Percentiles rank a stretch among this genome's conserved stretches.
phyloP scores from a whole-genome alignment of 2,113 vertebrate species.

The Chascanopsetta lugubris region DNA sequence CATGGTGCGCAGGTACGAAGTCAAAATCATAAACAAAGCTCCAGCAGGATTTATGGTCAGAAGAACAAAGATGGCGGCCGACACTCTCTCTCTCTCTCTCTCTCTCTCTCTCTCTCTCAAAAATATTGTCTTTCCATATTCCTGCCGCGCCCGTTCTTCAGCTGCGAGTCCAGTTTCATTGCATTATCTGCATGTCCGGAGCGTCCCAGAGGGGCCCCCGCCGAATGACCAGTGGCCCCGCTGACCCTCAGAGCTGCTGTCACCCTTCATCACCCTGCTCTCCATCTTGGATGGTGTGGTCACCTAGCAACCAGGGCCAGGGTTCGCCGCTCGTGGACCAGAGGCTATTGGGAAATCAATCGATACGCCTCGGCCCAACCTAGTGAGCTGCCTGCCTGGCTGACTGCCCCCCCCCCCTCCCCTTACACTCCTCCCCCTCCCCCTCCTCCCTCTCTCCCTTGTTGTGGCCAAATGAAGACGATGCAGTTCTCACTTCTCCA shows the following conservation, averaged over 20 bases:
- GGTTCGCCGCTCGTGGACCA: slow-evolving; percentile 84
- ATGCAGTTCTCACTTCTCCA: slow-evolving; percentile 77
- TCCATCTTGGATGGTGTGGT: slow-evolving; percentile 86
- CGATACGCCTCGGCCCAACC: slow-evolving; percentile 79
- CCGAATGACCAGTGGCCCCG: slow-evolving; percentile 82
- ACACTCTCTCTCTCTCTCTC: no score
- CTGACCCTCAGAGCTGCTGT: slow-evolving; percentile 80
- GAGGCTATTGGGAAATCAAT: slow-evolving; percentile 85
- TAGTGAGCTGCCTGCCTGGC: slow-evolving; percentile 72
- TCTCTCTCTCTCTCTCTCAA: no score
- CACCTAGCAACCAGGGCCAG: slow-evolving; percentile 87
- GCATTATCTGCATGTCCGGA: slow-evolving; percentile 76
- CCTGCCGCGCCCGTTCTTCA: slow-evolving; percentile 31
- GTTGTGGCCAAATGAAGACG: slow-evolving; percentile 78
- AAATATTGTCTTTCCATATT: slow-evolving; percentile 31
- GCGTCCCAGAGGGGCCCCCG: slow-evolving; percentile 75
- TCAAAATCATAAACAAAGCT: slow-evolving; percentile 25
- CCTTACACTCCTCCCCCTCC: slow-evolving; percentile 37
- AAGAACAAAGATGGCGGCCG: slow-evolving; percentile 45
- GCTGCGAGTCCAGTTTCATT: slow-evolving; percentile 70
- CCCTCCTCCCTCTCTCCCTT: slow-evolving; percentile 58
- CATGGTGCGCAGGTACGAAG: no score
- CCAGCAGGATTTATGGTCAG: not conserved
- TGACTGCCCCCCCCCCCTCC: slow-evolving; percentile 7
- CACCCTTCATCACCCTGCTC: slow-evolving; percentile 82